Conservation (phyloP, 2,888 invertebrate species). For the Villa cingulata region DNA sequence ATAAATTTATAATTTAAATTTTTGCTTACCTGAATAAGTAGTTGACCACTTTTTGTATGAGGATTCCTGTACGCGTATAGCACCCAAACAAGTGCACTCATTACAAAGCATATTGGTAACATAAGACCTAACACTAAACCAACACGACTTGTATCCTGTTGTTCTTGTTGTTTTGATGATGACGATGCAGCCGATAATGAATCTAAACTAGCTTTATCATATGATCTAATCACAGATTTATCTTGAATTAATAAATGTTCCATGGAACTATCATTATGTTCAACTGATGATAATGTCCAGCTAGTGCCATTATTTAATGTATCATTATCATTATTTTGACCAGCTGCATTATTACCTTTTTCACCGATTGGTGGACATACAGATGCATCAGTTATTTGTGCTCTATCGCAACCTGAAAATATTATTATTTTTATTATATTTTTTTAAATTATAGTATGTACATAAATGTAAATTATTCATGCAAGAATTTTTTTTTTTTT, state of each 20-base stretch:
- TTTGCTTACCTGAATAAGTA: constrained; percentile 77
- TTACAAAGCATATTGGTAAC: constrained; percentile 52
- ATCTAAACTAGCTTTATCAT: constrained; percentile 9
- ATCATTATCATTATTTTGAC: neutral
- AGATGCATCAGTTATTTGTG: constrained; percentile 18
- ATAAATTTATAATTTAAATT: neutral
- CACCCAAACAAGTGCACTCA: constrained; percentile 63
- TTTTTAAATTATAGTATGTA: too few species aligned
- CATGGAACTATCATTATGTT: constrained; percentile 1
- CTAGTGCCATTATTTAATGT: neutral
- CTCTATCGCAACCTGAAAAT: constrained; percentile 28
- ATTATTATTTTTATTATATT: neutral
- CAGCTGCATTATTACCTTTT: constrained; percentile 26
- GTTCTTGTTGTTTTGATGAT: constrained; percentile 6
- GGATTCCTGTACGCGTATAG: constrained; percentile 94
- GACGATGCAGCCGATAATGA: neutral
- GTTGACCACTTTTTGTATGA: constrained; percentile 87
- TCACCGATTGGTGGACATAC: constrained; percentile 28
- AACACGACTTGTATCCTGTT: constrained; percentile 23
- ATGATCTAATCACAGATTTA: constrained; percentile 5
- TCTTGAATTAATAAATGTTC: neutral
- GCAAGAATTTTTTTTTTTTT: neutral
- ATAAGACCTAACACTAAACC: constrained; percentile 48
- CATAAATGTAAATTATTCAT: too few species aligned
- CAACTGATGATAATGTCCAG: neutral